Percentiles rank a stretch among this genome's conserved stretches.
Conservation (phyloP, 2,797 vertebrate genomes). For the Hemitrygon akajei region DNA sequence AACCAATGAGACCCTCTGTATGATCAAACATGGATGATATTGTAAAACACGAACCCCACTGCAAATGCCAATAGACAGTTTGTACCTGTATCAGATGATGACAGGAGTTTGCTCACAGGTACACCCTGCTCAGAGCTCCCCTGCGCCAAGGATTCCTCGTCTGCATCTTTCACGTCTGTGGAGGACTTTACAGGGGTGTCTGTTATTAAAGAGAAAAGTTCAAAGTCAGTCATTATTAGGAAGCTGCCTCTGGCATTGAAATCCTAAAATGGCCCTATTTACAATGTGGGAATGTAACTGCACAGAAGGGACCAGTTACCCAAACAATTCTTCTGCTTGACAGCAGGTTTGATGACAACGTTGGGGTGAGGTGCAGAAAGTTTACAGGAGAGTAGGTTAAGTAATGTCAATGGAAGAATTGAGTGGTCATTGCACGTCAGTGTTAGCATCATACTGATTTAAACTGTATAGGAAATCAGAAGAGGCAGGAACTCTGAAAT, state of each 20-base stretch:
- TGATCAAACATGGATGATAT: not conserved
- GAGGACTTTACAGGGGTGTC: conserved; percentile 67
- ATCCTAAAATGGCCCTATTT: not conserved
- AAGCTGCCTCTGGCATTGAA: not conserved
- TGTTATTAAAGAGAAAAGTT: conserved; percentile 44
- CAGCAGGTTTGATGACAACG: too few species aligned
- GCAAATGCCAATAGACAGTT: not conserved
- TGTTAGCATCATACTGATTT: too few species aligned
- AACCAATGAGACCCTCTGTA: not conserved
- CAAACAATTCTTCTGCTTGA: too few species aligned
- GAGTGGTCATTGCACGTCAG: too few species aligned
- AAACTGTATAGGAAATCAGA: too few species aligned
- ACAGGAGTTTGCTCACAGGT: conserved; percentile 83
- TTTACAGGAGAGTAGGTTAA: too few species aligned
- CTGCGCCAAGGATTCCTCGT: conserved; percentile 77
- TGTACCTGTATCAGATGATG: conserved; percentile 86
- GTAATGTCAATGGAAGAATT: too few species aligned
- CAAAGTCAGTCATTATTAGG: not conserved
- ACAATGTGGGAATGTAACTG: too few species aligned
- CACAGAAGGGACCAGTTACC: too few species aligned
- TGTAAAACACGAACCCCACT: not conserved
- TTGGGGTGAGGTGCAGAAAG: too few species aligned
- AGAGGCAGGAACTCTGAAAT: too few species aligned
- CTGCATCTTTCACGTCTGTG: conserved; percentile 68
- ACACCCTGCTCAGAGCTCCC: conserved; percentile 56